Evolutionary conservation across 1,140 invertebrate genomes (phyloP), one percentile per base, ranked within the genome.

Genomic region (Elymnias hypermnestra): DNA sequence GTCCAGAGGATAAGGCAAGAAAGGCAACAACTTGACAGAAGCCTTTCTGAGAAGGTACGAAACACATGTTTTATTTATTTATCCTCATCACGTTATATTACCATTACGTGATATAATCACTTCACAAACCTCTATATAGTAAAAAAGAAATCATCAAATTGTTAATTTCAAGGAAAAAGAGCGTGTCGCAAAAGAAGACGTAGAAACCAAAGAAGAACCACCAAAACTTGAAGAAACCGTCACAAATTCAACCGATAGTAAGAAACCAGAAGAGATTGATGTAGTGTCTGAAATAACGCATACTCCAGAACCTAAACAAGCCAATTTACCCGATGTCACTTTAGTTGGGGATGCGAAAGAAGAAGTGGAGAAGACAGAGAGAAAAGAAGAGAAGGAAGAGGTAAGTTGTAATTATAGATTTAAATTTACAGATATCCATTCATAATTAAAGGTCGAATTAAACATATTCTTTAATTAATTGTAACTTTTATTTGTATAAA

Each of bases 1-100:
- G 79, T 86, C 0, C 75, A 83, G 21, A 78, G 68, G 57, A 85
- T 86, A 64, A 64, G 85, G 15, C 75, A 87, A 43, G 78, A 86
- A 41, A 72, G 85, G 38, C 62, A 85, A 36, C 68, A 86, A 49
- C 46, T 76, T 19, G 85, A 87, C 37, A 81, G 76, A 42, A 70
- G 72, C 40, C 50, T 84, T 1, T 72, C 74, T 0, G 67, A 74
- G 43, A 84, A 84, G 70, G 81, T 81, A 42, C 10, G 18, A 9
- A 40, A 47, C 17, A 21, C 12, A 19, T 31, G 6, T 10, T 22
- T 2, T 12, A 22, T 33, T 13, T 5, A 23, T 7, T 9, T 33
- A 0, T n/a, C n/a, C n/a, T n/a, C n/a, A n/a, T n/a, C n/a, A n/a
- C n/a, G n/a, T n/a, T n/a, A n/a, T n/a, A n/a, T n/a, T n/a, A n/a